A percentile compares a stretch with the other conserved stretches of the same genome.
These are phyloP conservation scores for Osedax frankpressi DNA, from an alignment of 2,888 invertebrate species.

Conservation along the genomic window DNA sequence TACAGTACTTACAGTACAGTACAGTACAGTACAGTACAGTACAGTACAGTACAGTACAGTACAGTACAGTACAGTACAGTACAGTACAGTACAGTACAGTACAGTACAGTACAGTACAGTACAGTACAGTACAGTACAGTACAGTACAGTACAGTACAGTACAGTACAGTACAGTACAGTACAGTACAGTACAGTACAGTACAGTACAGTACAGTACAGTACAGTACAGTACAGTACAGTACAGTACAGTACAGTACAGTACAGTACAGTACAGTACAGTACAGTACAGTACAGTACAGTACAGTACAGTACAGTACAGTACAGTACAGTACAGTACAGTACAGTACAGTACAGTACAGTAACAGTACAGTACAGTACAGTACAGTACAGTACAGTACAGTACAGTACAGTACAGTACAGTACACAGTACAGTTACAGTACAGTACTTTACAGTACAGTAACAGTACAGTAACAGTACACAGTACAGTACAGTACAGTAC, in stretches of 20 bases:
- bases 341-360: constrained; percentile 18
- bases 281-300: not conserved
- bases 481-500: constrained; percentile 19
- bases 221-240: not conserved
- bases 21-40: not conserved
- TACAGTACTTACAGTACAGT: constrained; percentile 11
- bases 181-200: not conserved
- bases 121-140: not conserved
- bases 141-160: not conserved
- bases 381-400: constrained; percentile 11
- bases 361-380: constrained; percentile 14
- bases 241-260: not conserved
- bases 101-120: not conserved
- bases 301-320: not conserved
- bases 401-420: not conserved
- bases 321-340: constrained; percentile 11
- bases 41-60: not conserved
- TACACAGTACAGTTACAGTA: constrained; percentile 11
- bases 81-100: not conserved
- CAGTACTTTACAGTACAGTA: constrained; percentile 3
- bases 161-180: not conserved
- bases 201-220: not conserved
- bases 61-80: not conserved
- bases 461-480: constrained; percentile 7
- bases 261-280: not conserved